A percentile compares a stretch with the other conserved stretches of the same genome.
Conservation (phyloP, 2,113 vertebrate species). For the Numida meleagris region DNA sequence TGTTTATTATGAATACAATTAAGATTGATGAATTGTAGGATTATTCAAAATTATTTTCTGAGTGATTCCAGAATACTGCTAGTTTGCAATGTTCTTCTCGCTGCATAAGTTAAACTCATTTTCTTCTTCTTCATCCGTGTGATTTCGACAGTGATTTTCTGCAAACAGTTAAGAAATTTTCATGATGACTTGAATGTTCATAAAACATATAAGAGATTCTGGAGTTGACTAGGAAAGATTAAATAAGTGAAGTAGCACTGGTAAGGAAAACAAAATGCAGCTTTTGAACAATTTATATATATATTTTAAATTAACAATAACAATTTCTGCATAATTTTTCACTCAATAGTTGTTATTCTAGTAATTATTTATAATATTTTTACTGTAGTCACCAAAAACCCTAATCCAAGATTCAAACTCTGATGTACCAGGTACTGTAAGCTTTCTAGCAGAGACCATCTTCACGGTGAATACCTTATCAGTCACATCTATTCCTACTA, state of each 20-base stretch:
- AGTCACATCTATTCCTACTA: not conserved
- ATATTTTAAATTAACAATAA: not conserved
- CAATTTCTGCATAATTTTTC: not conserved
- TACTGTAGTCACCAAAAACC: not conserved
- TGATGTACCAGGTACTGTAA: not conserved
- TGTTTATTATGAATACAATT: not conserved
- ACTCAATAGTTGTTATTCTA: not conserved
- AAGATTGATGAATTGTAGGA: not conserved
- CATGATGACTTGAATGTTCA: not conserved
- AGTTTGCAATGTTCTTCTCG: not conserved
- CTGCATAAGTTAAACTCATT: not conserved
- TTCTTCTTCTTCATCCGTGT: not conserved
- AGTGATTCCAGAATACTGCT: not conserved
- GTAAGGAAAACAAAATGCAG: not conserved
- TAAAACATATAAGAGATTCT: not conserved
- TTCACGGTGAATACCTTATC: not conserved
- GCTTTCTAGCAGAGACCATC: not conserved
- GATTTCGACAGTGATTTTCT: not conserved
- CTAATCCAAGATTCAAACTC: not conserved
- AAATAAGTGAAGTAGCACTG: not conserved
- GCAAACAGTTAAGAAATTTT: not conserved
- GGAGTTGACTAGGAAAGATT: not conserved
- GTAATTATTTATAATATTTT: not conserved
- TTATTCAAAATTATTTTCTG: not conserved
- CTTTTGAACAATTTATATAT: not conserved